Conservation (phyloP, 2,888 invertebrate genomes). For the Laspeyria flexula region DNA sequence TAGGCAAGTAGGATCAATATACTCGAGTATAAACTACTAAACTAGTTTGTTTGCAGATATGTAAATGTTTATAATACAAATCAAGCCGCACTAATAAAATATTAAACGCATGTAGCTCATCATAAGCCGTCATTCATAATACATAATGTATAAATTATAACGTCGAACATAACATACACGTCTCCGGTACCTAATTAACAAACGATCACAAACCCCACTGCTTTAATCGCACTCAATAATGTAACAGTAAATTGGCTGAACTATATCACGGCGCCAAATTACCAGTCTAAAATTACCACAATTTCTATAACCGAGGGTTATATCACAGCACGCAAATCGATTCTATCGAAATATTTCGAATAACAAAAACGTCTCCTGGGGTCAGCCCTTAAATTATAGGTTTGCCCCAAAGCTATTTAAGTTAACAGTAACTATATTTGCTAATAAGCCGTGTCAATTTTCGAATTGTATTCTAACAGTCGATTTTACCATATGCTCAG, state of each 20-base stretch:
- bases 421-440: slow-evolving; percentile 70
- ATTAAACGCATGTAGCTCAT: no score
- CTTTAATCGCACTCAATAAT: slow-evolving; percentile 58
- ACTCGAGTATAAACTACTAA: no score
- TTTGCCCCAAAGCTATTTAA: slow-evolving; percentile 75
- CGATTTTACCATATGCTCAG: slow-evolving; percentile 65
- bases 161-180: slow-evolving; percentile 32
- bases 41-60: no score
- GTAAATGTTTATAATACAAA: no score
- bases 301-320: slow-evolving; percentile 45
- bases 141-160: no score
- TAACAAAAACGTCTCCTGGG: slow-evolving; percentile 64
- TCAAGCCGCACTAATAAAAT: slow-evolving; percentile 10
- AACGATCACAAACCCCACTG: slow-evolving; percentile 55
- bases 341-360: slow-evolving; percentile 64
- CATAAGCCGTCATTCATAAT: no score
- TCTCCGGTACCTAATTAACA: slow-evolving; percentile 52
- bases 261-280: slow-evolving; percentile 55
- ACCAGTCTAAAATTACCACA: slow-evolving; percentile 64
- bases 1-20: no score
- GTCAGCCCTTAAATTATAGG: slow-evolving; percentile 77
- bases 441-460: slow-evolving; percentile 79
- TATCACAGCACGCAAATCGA: slow-evolving; percentile 73
- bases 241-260: slow-evolving; percentile 56
- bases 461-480: slow-evolving; percentile 61